Evolutionary conservation across 2,113 vertebrate genomes (phyloP).

Genomic region (Carassius auratus): DNA sequence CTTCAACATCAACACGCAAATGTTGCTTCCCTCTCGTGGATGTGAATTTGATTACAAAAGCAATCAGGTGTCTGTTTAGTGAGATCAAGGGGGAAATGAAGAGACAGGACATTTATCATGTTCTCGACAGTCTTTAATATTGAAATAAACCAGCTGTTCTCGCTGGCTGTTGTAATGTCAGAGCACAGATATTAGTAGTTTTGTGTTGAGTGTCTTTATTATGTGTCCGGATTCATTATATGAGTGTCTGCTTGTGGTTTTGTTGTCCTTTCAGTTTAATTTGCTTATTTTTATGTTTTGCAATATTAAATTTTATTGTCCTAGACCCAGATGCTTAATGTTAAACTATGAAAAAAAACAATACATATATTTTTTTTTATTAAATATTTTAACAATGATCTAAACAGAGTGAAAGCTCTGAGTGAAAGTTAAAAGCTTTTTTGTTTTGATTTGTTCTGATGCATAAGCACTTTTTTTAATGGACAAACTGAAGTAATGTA

Average conservation of each 20-base stretch:
- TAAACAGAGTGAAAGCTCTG: not conserved
- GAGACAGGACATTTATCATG: conserved; percentile 38
- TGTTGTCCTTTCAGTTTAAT: too few species aligned
- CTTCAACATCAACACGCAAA: conserved; percentile 27
- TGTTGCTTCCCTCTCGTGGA: conserved; percentile 17
- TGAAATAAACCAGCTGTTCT: conserved; percentile 43
- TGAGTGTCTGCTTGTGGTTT: not conserved
- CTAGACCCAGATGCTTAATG: not conserved
- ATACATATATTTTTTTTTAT: too few species aligned
- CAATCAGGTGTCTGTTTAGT: conserved; percentile 44
- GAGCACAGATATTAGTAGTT: not conserved
- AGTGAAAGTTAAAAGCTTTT: too few species aligned
- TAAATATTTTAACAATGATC: not conserved
- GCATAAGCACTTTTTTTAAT: not conserved
- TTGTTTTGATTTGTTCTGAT: not conserved
- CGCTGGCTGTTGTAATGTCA: not conserved
- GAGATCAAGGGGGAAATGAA: conserved; percentile 41
- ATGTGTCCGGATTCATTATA: not conserved
- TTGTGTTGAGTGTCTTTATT: not conserved
- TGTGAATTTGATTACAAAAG: conserved; percentile 44
- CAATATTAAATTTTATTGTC: not conserved
- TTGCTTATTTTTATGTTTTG: not conserved
- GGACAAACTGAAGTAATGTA: not conserved
- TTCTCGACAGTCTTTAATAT: conserved; percentile 24
- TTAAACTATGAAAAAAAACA: too few species aligned